Evolutionary conservation across 2,797 vertebrate species (phyloP).

Genomic region (Zenarchopterus dispar): DNA sequence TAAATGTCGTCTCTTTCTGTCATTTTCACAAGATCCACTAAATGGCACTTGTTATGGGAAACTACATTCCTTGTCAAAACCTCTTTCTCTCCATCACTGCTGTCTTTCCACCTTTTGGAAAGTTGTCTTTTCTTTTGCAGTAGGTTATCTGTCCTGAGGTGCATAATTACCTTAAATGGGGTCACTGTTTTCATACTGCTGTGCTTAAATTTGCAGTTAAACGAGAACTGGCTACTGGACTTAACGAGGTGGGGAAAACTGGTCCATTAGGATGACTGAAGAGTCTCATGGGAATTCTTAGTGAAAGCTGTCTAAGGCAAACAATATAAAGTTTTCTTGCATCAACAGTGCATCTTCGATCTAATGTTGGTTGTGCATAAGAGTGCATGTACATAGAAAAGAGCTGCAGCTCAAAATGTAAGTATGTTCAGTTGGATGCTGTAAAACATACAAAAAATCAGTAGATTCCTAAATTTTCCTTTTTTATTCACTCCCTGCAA

Average conservation of each 20-base stretch:
- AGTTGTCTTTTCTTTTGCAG: not conserved
- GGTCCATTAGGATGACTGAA: constrained; percentile 30
- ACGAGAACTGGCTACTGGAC: constrained; percentile 30
- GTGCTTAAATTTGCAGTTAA: constrained; percentile 1
- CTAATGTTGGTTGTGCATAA: constrained; percentile 13
- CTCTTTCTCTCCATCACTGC: constrained; percentile 2
- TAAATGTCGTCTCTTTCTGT: constrained; percentile 9
- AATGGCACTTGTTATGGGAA: constrained; percentile 8
- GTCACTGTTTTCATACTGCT: constrained; percentile 35
- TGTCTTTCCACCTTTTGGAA: not conserved
- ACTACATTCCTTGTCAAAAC: constrained; percentile 17
- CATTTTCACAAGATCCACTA: constrained; percentile 19
- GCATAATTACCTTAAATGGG: constrained; percentile 22
- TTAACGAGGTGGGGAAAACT: constrained; percentile 28
- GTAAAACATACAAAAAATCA: not conserved
- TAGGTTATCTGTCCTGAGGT: constrained; percentile 26
- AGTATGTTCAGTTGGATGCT: not conserved
- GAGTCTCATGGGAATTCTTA: constrained; percentile 35
- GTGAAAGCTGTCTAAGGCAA: constrained; percentile 25
- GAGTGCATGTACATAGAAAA: not conserved
- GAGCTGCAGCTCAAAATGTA: not conserved
- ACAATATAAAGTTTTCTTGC: constrained; percentile 8
- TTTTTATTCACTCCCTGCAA: not conserved
- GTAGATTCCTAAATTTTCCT: not conserved
- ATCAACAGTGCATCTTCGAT: constrained; percentile 27